These are phyloP conservation scores for Venustoraphidia nigricollis DNA, from an alignment of 2,888 invertebrate genomes.

Conservation along the genomic window DNA sequence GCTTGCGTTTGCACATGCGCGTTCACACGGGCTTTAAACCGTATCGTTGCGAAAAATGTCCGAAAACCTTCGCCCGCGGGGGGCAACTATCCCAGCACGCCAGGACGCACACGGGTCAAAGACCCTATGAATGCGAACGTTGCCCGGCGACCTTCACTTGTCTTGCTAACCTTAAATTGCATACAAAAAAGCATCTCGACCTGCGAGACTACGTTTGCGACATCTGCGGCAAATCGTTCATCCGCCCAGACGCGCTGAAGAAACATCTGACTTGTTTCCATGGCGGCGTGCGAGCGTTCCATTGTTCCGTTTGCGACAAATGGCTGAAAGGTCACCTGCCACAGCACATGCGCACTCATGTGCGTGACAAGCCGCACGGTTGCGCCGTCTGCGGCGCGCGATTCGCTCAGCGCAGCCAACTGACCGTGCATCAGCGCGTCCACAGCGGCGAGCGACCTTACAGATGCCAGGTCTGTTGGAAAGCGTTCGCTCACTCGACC, in stretches of 20 bases:
- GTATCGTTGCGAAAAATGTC: constrained; percentile 44
- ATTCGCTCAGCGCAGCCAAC: constrained; percentile 71
- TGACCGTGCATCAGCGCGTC: constrained; percentile 70
- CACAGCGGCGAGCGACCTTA: constrained; percentile 76
- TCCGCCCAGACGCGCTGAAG: constrained; percentile 55
- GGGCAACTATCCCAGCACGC: constrained; percentile 64
- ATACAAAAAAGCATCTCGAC: constrained; percentile 54
- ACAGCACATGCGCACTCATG: constrained; percentile 70
- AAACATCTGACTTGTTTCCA: constrained; percentile 66
- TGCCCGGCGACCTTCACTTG: constrained; percentile 58
- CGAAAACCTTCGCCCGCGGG: constrained; percentile 51
- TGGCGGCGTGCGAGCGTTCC: constrained; percentile 54
- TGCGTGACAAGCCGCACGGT: constrained; percentile 57
- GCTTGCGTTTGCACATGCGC: constrained; percentile 54
- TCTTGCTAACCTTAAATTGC: constrained; percentile 42
- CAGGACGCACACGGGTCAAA: constrained; percentile 55
- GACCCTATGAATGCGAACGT: constrained; percentile 52
- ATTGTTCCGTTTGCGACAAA: constrained; percentile 69
- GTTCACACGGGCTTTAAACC: constrained; percentile 58
- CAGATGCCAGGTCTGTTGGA: constrained; percentile 63
- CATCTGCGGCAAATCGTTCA: constrained; percentile 64
- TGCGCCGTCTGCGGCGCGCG: constrained; percentile 64
- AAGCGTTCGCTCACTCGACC: constrained; percentile 70
- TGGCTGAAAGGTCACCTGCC: constrained; percentile 65
- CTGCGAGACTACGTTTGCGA: constrained; percentile 64